Conservation (phyloP, 2,797 vertebrate genomes). For the Acanthopagrus latus region DNA sequence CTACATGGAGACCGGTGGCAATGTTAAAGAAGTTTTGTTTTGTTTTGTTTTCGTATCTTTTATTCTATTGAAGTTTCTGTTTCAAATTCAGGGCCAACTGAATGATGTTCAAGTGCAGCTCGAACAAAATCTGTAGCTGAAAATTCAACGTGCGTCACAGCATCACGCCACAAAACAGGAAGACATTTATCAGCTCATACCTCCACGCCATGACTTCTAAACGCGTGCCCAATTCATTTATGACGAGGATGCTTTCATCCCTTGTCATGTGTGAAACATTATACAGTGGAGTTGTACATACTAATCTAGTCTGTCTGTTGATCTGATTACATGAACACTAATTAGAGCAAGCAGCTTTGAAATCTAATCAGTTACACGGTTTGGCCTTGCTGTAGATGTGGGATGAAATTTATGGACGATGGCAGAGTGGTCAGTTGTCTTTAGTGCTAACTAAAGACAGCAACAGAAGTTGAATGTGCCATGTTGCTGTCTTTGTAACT, state of each 20-base stretch:
- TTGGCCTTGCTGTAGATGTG: constrained; percentile 26
- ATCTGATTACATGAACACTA: constrained; percentile 69
- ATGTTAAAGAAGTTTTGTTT: no score
- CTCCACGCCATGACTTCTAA: constrained; percentile 12
- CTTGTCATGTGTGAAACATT: constrained; percentile 41
- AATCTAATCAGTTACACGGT: constrained; percentile 67
- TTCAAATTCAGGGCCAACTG: no score
- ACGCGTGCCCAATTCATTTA: constrained; percentile 39
- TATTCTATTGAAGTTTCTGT: no score
- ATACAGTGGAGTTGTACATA: constrained; percentile 46
- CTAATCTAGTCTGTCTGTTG: constrained; percentile 66
- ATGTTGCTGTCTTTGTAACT: neutral
- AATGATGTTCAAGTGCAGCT: no score
- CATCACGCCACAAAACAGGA: no score
- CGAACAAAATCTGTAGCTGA: no score
- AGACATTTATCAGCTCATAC: no score
- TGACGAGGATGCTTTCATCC: constrained; percentile 27
- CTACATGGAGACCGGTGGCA: no score
- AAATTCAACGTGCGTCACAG: no score
- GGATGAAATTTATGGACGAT: constrained; percentile 47
- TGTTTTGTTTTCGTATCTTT: no score
- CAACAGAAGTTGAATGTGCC: constrained; percentile 2
- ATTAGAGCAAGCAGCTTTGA: constrained; percentile 66
- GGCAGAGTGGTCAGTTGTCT: constrained; percentile 41
- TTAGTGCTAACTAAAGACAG: constrained; percentile 47